These are phyloP conservation scores for Sinosuthora webbiana DNA, from an alignment of 2,113 vertebrate genomes.

Conservation along the genomic window DNA sequence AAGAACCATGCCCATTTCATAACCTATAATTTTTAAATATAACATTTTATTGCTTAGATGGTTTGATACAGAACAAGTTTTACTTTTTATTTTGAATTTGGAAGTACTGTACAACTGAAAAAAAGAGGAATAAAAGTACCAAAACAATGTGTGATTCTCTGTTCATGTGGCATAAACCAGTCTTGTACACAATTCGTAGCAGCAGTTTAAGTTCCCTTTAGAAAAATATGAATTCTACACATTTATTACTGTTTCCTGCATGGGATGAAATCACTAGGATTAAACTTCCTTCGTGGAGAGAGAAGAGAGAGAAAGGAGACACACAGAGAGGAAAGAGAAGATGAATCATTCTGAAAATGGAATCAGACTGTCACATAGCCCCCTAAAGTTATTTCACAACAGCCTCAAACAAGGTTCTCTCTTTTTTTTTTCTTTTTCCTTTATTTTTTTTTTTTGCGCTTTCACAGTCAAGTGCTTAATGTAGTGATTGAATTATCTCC, in stretches of 20 bases:
- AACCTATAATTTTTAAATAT: constrained; percentile 81
- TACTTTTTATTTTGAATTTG: constrained; percentile 85
- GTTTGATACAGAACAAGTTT: constrained; percentile 93
- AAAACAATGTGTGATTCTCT: constrained; percentile 81
- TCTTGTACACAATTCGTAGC: constrained; percentile 83
- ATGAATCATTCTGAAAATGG: constrained; percentile 60
- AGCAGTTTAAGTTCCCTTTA: constrained; percentile 89
- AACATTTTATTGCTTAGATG: constrained; percentile 97
- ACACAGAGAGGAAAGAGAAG: constrained; percentile 26
- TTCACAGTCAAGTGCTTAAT: constrained; percentile 93
- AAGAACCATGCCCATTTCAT: background rate
- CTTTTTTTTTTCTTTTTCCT: constrained; percentile 53
- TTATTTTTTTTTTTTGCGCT: constrained; percentile 54
- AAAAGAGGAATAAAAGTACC: constrained; percentile 80
- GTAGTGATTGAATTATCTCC: constrained; percentile 92
- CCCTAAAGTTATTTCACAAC: constrained; percentile 33
- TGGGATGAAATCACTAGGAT: constrained; percentile 76
- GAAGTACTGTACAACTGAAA: constrained; percentile 83
- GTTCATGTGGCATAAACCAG: constrained; percentile 84
- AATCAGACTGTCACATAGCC: constrained; percentile 58
- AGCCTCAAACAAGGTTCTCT: constrained; percentile 46
- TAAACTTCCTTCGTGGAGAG: constrained; percentile 75
- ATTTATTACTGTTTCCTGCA: constrained; percentile 79
- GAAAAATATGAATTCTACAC: constrained; percentile 81
- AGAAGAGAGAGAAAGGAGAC: constrained; percentile 40